phyloP scores from a whole-genome alignment of 2,888 invertebrate species.

The Noctuana brunneofusca region DNA sequence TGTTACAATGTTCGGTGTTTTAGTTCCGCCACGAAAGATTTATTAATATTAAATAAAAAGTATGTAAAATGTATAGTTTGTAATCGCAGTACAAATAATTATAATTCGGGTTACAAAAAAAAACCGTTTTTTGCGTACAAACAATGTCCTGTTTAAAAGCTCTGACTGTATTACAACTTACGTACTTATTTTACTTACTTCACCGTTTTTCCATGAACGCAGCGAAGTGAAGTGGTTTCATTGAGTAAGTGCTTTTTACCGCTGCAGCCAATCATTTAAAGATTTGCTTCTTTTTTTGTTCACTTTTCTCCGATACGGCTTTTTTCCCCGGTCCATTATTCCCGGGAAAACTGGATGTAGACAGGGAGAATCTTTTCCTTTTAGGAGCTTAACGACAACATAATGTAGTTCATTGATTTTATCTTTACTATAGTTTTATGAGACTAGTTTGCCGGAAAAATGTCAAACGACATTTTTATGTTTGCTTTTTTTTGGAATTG shows the following conservation, averaged over 20 bases:
- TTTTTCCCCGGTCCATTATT: slow-evolving; percentile 23
- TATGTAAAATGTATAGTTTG: too few species aligned
- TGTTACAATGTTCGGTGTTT: too few species aligned
- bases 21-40: too few species aligned
- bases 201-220: neutral
- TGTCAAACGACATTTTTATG: neutral
- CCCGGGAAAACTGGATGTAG: neutral
- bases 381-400: slow-evolving; percentile 8
- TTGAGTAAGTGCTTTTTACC: neutral
- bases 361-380: slow-evolving; percentile 14
- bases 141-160: neutral
- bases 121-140: neutral
- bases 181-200: neutral
- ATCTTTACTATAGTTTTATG: neutral
- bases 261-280: slow-evolving; percentile 16
- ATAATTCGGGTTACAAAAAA: too few species aligned
- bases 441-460: neutral
- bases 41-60: too few species aligned
- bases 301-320: slow-evolving; percentile 16
- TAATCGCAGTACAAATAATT: too few species aligned
- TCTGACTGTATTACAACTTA: neutral
- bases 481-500: neutral
- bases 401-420: slow-evolving; percentile 10
- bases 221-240: slow-evolving; percentile 9
- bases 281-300: neutral